These are phyloP conservation scores for Bombus confusus DNA, from an alignment of 1,140 invertebrate species.

Conservation along the genomic window DNA sequence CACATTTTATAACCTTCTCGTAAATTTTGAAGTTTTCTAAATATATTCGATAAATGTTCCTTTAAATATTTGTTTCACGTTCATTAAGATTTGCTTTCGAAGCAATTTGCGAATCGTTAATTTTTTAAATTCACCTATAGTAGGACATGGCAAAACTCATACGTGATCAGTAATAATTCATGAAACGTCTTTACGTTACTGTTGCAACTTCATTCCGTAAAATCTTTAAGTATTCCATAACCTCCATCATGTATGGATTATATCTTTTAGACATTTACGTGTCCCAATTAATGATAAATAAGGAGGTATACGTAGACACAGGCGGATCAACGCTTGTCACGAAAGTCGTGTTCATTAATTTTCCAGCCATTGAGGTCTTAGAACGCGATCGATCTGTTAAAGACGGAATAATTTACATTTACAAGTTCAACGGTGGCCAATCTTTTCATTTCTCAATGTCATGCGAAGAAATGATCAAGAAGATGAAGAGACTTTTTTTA, in stretches of 20 bases:
- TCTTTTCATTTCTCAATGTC: conserved; percentile 19
- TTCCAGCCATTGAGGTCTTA: neutral
- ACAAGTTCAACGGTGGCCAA: conserved; percentile 8
- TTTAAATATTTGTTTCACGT: too few species aligned
- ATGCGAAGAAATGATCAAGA: neutral
- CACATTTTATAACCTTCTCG: too few species aligned
- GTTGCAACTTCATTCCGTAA: conserved; percentile 23
- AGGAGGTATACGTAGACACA: neutral
- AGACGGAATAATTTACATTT: conserved; percentile 9
- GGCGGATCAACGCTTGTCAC: neutral
- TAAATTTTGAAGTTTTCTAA: too few species aligned
- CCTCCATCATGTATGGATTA: conserved; percentile 31
- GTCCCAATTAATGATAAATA: conserved; percentile 12
- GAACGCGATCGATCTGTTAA: conserved; percentile 1
- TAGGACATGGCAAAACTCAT: too few species aligned
- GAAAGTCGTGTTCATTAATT: conserved; percentile 14
- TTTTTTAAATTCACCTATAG: too few species aligned
- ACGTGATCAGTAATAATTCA: neutral
- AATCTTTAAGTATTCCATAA: conserved; percentile 27
- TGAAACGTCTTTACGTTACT: neutral
- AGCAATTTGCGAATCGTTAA: too few species aligned
- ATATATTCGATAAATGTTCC: too few species aligned
- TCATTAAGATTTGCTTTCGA: too few species aligned
- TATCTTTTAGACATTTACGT: conserved; percentile 24
- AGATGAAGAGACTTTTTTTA: conserved; percentile 3